A percentile compares a stretch with the other conserved stretches of the same genome.
Evolutionary conservation across 2,888 invertebrate genomes (phyloP).

Genomic region (Bunonema sp.): DNA sequence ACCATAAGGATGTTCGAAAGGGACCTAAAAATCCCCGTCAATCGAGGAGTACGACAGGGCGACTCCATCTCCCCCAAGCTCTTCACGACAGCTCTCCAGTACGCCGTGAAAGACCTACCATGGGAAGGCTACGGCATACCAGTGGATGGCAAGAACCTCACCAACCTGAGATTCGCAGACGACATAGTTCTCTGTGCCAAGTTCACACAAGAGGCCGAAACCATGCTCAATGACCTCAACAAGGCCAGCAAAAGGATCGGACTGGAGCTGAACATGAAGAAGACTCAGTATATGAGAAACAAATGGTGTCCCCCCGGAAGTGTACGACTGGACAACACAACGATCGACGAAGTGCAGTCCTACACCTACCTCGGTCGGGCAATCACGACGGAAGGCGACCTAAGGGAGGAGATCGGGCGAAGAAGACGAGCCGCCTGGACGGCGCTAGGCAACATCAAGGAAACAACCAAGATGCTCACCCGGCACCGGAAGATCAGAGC

Average conservation of each 20-base stretch:
- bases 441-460: background rate
- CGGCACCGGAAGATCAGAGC: background rate
- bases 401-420: no score
- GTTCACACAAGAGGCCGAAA: background rate
- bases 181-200: slow-evolving; percentile 8
- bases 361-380: no score
- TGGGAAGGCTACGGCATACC: slow-evolving; percentile 8
- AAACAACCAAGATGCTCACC: no score
- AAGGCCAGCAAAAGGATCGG: slow-evolving; percentile 2
- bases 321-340: no score
- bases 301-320: no score
- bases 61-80: slow-evolving; percentile 5
- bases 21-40: no score
- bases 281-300: slow-evolving; percentile 7
- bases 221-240: slow-evolving; percentile 6
- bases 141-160: slow-evolving; percentile 5
- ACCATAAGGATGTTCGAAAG: background rate
- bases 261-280: slow-evolving; percentile 8
- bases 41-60: slow-evolving; percentile 6
- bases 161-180: slow-evolving; percentile 9
- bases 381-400: no score
- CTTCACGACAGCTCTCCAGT: slow-evolving; percentile 6
- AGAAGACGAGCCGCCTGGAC: background rate
- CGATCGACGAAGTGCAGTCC: no score
- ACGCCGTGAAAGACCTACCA: slow-evolving; percentile 5